Evolutionary conservation across 2,113 vertebrate species (phyloP).

Genomic region (Neodon shergylaensis): DNA sequence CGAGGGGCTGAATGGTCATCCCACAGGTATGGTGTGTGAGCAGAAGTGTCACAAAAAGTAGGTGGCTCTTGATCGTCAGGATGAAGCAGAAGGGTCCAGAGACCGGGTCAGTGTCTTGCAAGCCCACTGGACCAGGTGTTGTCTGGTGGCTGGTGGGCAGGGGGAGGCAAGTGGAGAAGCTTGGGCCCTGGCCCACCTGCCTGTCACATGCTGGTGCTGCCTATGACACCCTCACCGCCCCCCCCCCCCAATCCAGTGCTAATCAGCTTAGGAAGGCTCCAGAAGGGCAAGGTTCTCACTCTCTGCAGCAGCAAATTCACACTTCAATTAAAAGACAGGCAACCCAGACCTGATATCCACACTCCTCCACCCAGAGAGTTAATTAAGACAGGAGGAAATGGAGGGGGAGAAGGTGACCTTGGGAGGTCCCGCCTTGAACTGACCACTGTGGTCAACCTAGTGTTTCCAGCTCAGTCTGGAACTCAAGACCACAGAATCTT

Average conservation of each 20-base stretch:
- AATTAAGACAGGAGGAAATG: slow-evolving; percentile 40
- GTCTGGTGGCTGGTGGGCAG: slow-evolving; percentile 64
- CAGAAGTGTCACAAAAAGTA: slow-evolving; percentile 26
- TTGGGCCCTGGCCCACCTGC: slow-evolving; percentile 1
- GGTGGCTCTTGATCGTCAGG: background rate
- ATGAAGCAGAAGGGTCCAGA: background rate
- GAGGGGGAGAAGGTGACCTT: background rate
- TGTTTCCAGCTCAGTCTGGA: background rate
- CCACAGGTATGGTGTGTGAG: background rate
- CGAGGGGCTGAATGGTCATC: background rate
- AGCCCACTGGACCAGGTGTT: slow-evolving; percentile 51
- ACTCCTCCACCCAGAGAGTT: slow-evolving; percentile 54
- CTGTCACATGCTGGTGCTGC: background rate
- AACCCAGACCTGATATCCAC: slow-evolving; percentile 58
- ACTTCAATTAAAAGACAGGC: slow-evolving; percentile 74
- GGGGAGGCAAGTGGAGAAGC: slow-evolving; percentile 62
- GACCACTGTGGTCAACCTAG: background rate
- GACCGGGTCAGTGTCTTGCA: slow-evolving; percentile 30
- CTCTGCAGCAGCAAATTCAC: slow-evolving; percentile 69
- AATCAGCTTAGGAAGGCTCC: slow-evolving; percentile 76
- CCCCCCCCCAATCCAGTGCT: background rate
- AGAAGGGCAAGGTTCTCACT: slow-evolving; percentile 8
- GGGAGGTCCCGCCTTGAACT: slow-evolving; percentile 44
- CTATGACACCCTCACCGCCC: background rate
- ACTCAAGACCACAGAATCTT: background rate